Conservation (phyloP, 2,113 vertebrate species). For the Apaloderma vittatum region DNA sequence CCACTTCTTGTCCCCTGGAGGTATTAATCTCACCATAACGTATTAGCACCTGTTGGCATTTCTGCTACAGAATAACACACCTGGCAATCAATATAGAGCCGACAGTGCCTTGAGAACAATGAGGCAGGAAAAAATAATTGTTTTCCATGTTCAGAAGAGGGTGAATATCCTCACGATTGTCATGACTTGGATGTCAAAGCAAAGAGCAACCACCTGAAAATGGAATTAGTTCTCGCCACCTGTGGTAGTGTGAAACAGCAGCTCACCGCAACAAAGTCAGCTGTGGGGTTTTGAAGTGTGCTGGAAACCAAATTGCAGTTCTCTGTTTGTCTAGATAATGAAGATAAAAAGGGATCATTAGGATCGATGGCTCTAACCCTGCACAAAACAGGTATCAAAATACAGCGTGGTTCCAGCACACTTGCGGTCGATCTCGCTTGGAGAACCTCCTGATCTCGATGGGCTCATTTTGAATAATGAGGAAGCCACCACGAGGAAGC, state of each 20-base stretch:
- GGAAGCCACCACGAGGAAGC: neutral
- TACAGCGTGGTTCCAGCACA: fast-evolving
- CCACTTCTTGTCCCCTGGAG: neutral
- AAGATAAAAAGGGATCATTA: neutral
- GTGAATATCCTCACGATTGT: neutral
- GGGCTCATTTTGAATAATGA: neutral
- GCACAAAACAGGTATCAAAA: neutral
- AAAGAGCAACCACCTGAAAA: neutral
- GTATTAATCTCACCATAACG: neutral
- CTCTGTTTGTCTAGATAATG: neutral
- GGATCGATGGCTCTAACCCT: neutral
- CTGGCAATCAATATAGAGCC: neutral
- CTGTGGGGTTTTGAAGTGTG: neutral
- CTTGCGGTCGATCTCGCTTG: neutral
- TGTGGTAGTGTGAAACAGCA: neutral
- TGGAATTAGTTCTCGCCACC: neutral
- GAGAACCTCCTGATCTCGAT: neutral
- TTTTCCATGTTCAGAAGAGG: neutral
- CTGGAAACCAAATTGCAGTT: neutral
- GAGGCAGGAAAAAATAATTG: neutral
- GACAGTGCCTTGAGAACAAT: neutral
- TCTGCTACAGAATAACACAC: neutral
- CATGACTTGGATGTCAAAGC: neutral
- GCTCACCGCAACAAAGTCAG: neutral
- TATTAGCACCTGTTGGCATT: neutral